Evolutionary conservation across 2,888 invertebrate genomes (phyloP), one percentile per base, ranked within the genome.

Genomic region (Cheilosia pagana): DNA sequence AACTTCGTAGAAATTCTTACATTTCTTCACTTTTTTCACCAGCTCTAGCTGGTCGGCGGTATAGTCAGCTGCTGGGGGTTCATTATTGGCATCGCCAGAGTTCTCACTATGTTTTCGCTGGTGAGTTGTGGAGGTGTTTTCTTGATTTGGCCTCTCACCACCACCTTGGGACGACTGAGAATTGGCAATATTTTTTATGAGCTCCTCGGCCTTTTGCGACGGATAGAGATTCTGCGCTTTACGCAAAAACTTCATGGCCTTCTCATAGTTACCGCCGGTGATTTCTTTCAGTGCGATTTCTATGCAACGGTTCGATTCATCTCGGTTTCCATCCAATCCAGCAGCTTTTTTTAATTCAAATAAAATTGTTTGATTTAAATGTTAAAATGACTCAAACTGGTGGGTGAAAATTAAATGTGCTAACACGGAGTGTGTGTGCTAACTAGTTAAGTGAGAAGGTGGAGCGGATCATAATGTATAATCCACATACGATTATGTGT

Each of bases 1-100:
- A 87, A 96, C 95, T 91, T 96, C 95, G 91, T 96, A 96, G 90
- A 95, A 96, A 91, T 95, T 95, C 89, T 95, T 96, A 89, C 95
- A 95, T 86, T 94, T 89, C 68, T 91, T 88, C 6, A 92, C 89
- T 88, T 90, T 94, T 89, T 93, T 94, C 14, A 94, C 94, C 6
- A 96, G 94, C 67, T 95, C 95, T 21, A 95, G 88, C 90, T 98
- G 97, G 14, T 97, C 97, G 52, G 93, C 90, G 0, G 95, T 95
- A 90, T 95, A 97, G 74, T 95, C 96, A 16, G 90, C 91, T 39
- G 4, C 87, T 87, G 52, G 23, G 1, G 6, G 45, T 45, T 75
- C 77, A 5, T 50, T 90, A 87, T 31, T 89, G 88, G 39, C 89
- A 77, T 67, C 91, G 90, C 31, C 86, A 63, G 39, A 89, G 45